Percentiles rank a stretch among this genome's conserved stretches.
These are phyloP conservation scores for Drosophila saltans DNA, from an alignment of 1,140 invertebrate species.

Conservation along the genomic window DNA sequence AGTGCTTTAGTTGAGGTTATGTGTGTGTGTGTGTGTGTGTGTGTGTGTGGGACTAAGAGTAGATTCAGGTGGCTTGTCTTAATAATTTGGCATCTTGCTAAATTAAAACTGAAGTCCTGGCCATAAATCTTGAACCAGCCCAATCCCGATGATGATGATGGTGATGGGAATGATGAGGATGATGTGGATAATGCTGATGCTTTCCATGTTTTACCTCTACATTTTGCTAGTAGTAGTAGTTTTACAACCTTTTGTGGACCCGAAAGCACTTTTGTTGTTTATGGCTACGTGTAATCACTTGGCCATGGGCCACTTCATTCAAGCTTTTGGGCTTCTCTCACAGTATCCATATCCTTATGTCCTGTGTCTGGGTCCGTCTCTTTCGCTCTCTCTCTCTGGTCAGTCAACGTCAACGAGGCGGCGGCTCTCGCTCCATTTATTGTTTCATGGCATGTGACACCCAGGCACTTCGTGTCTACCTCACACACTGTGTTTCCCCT, in stretches of 20 bases:
- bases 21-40: background rate
- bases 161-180: conserved; percentile 4
- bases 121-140: conserved; percentile 53
- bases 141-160: conserved; percentile 17
- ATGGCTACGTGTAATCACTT: conserved; percentile 74
- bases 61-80: conserved; percentile 37
- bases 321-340: conserved; percentile 5
- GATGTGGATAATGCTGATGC: conserved; percentile 7
- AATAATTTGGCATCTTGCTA: conserved; percentile 69
- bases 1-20: conserved; percentile 13
- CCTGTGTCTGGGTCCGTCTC: background rate
- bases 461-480: conserved; percentile 4
- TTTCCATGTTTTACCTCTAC: conserved; percentile 42
- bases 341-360: background rate
- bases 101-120: conserved; percentile 73
- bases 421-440: conserved; percentile 11
- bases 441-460: conserved; percentile 12
- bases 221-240: conserved; percentile 40
- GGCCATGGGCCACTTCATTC: conserved; percentile 66
- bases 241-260: conserved; percentile 36
- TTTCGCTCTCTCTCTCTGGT: background rate
- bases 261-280: conserved; percentile 52
- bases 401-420: conserved; percentile 11
- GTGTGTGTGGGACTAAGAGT: conserved; percentile 1
- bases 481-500: background rate